Evolutionary conservation across 37 sponge, comb jelly and placozoan species (phyloP), one percentile per base, ranked within the genome.

Genomic region (Geodia barretti): DNA sequence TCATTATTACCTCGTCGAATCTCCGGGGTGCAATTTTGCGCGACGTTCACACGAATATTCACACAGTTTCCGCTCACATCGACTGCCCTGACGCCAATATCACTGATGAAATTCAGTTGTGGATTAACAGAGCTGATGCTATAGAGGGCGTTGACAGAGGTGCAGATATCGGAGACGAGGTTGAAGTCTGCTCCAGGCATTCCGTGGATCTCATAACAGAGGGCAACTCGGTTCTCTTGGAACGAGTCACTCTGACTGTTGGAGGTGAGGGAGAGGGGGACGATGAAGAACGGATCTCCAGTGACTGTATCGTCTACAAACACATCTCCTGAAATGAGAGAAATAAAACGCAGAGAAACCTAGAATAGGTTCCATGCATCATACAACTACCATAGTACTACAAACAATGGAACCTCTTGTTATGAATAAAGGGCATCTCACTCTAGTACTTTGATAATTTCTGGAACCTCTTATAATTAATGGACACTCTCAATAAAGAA

Each of bases 131-230:
- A 28, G 24, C 77, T 74, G 26, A 39, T 36, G 2, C 4, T 41
- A 62, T 87, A 87, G 76, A 72, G 54, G 23, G 88, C 84, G 79
- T 87, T 87, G 73, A 92, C 85, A 64, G 67, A 72, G 23, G 77
- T 74, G 66, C 89, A 92, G 17, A 3, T 43, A 28, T 92, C 93
- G 30, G 89, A 88, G 1, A 92, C 78, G 11, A 92, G 77, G 43
- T 83, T 80, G 61, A 83, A 87, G 78, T 41, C 70, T 28, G 65
- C 35, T 60, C 84, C 58, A 0, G 80, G 39, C 29, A 31, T 19
- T 1, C 93, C 93, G 60, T 85, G 86, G 21, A 92, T 64, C 29
- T 92, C 93, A 67, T 73, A 92, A 63, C 93, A 92, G 20, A 92
- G 86, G 8, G 62, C 41, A 17, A 20, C 41, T 0, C 71, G 66